These are phyloP conservation scores for Sesia bembeciformis DNA, from an alignment of 2,888 invertebrate genomes.

Conservation along the genomic window DNA sequence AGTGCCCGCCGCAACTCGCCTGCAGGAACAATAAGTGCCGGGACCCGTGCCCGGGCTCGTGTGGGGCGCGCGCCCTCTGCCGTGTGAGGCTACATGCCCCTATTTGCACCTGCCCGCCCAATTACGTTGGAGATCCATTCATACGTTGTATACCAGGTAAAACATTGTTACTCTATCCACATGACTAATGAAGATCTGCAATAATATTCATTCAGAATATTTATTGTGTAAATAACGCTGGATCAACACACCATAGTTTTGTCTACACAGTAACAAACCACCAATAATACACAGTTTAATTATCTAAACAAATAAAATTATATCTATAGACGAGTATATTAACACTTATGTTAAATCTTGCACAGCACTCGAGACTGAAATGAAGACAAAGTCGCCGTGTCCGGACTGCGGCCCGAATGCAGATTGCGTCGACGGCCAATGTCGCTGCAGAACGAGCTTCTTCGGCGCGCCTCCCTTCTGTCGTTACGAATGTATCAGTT, in stretches of 20 bases:
- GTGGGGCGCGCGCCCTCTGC: slow-evolving; percentile 83
- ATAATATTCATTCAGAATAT: neutral
- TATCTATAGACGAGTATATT: no score
- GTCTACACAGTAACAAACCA: no score
- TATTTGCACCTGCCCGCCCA: slow-evolving; percentile 81
- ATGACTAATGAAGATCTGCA: neutral
- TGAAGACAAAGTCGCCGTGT: slow-evolving; percentile 66
- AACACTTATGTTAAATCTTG: slow-evolving; percentile 8
- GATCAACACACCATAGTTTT: no score
- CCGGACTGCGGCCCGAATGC: slow-evolving; percentile 85
- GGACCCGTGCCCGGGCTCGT: slow-evolving; percentile 84
- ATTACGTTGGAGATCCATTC: slow-evolving; percentile 85
- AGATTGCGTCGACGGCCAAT: slow-evolving; percentile 79
- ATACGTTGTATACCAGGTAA: slow-evolving; percentile 77
- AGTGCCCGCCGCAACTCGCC: slow-evolving; percentile 77
- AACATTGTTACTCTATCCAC: slow-evolving; percentile 7
- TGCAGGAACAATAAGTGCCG: slow-evolving; percentile 79
- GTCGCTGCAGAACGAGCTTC: slow-evolving; percentile 79
- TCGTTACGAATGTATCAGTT: slow-evolving; percentile 81
- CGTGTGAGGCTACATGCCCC: slow-evolving; percentile 83
- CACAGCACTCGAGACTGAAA: slow-evolving; percentile 37
- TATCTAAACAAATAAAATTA: no score
- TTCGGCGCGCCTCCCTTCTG: slow-evolving; percentile 84
- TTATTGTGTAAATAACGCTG: slow-evolving; percentile 3
- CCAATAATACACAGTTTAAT: no score